Conservation (phyloP, 2,797 vertebrate genomes). For the Cephalopachus bancanus region DNA sequence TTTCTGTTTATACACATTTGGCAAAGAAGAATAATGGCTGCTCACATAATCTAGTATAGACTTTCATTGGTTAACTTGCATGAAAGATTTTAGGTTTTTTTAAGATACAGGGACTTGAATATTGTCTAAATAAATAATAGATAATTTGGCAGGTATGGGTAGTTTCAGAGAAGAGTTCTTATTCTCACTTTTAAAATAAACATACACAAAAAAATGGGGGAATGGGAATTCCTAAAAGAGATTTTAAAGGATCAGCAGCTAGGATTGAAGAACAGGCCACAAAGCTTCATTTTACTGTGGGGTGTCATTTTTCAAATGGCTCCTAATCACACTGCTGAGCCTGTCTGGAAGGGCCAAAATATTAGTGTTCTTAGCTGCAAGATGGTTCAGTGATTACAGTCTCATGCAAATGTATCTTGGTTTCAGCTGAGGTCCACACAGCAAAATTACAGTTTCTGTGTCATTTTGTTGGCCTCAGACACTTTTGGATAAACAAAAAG, state of each 20-base stretch:
- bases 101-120: slow-evolving; percentile 42
- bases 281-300: slow-evolving; percentile 67
- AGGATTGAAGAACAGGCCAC: slow-evolving; percentile 43
- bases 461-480: slow-evolving; percentile 43
- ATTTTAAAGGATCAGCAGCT: slow-evolving; percentile 75
- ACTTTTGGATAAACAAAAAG: background rate
- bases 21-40: background rate
- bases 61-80: background rate
- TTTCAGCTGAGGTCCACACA: slow-evolving; percentile 73
- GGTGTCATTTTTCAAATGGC: slow-evolving; percentile 83
- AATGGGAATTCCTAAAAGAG: slow-evolving; percentile 67
- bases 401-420: slow-evolving; percentile 58
- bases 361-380: slow-evolving; percentile 75
- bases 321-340: slow-evolving; percentile 77
- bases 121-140: slow-evolving; percentile 65
- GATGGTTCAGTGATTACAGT: slow-evolving; percentile 82
- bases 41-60: background rate
- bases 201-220: slow-evolving; percentile 4
- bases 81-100: slow-evolving; percentile 46
- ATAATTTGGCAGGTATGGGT: slow-evolving; percentile 9
- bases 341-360: slow-evolving; percentile 74
- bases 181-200: slow-evolving; percentile 54
- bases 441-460: slow-evolving; percentile 1
- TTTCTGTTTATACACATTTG: slow-evolving; percentile 30
- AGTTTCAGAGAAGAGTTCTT: slow-evolving; percentile 51